Conservation (phyloP, 92 coral and sea anemone genomes). For the Palythoa heliodiscus region DNA sequence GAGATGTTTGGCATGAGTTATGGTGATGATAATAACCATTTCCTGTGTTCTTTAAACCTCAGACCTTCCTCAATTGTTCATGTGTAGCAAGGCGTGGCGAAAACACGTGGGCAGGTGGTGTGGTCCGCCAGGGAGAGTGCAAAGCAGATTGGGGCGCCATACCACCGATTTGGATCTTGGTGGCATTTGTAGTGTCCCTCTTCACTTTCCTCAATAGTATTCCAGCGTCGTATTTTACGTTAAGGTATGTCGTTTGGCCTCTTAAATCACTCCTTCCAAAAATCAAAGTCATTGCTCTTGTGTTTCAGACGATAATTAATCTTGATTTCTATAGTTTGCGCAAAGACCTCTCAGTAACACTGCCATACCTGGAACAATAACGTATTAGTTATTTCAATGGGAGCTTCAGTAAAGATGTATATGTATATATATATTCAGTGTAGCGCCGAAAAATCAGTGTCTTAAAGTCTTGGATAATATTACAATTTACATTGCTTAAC, state of each 20-base stretch:
- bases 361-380: too few species aligned
- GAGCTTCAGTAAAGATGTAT: too few species aligned
- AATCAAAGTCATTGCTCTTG: neutral
- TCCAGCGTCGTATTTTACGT: conserved; percentile 21
- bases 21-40: neutral
- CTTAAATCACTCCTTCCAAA: neutral
- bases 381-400: too few species aligned
- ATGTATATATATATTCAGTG: too few species aligned
- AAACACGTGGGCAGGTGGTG: conserved; percentile 11
- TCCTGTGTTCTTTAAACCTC: neutral
- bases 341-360: too few species aligned
- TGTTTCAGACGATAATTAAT: neutral
- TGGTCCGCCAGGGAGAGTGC: conserved; percentile 26
- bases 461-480: neutral
- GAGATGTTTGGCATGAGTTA: neutral
- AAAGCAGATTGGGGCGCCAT: conserved; percentile 35
- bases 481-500: neutral
- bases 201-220: conserved; percentile 35
- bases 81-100: conserved; percentile 16
- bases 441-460: too few species aligned
- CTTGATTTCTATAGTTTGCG: too few species aligned
- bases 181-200: conserved; percentile 13
- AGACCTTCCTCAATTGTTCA: conserved; percentile 42
- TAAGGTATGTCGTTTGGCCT: conserved; percentile 24
- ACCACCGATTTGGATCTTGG: conserved; percentile 19